Percentiles rank a stretch among this genome's conserved stretches.
Evolutionary conservation across 1,140 invertebrate species (phyloP).

Genomic region (Listronotus bonariensis): DNA sequence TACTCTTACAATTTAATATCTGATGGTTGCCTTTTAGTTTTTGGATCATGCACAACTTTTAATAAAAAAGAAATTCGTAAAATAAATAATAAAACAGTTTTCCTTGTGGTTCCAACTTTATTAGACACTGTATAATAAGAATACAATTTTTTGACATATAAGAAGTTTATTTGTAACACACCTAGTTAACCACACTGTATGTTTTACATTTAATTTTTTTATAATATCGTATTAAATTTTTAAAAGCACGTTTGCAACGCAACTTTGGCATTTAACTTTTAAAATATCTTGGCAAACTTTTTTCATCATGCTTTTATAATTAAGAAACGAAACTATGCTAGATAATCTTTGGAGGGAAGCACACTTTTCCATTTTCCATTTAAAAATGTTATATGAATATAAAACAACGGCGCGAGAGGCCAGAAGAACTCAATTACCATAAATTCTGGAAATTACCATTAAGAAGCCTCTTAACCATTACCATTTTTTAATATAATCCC

Average conservation of each 20-base stretch:
- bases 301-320: slow-evolving; percentile 27
- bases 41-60: too few relatives aligned
- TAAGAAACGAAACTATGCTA: slow-evolving; percentile 29
- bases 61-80: too few relatives aligned
- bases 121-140: too few relatives aligned
- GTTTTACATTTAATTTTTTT: too few relatives aligned
- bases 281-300: slow-evolving; percentile 10
- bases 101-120: too few relatives aligned
- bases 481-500: slow-evolving; percentile 35
- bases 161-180: too few relatives aligned
- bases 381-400: slow-evolving; percentile 35
- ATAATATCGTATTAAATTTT: too few relatives aligned
- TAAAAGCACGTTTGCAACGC: not conserved
- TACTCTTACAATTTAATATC: too few relatives aligned
- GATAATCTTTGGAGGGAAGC: slow-evolving; percentile 22
- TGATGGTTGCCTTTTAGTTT: too few relatives aligned
- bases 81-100: too few relatives aligned
- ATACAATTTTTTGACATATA: too few relatives aligned
- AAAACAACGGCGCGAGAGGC: slow-evolving; percentile 27
- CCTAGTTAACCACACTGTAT: too few relatives aligned
- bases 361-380: slow-evolving; percentile 5
- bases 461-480: slow-evolving; percentile 29
- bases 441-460: slow-evolving; percentile 37
- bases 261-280: not conserved
- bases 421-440: slow-evolving; percentile 37